Percentiles rank a stretch among this genome's conserved stretches.
Evolutionary conservation across 1,140 invertebrate genomes (phyloP).

Genomic region (Elysia chlorotica): DNA sequence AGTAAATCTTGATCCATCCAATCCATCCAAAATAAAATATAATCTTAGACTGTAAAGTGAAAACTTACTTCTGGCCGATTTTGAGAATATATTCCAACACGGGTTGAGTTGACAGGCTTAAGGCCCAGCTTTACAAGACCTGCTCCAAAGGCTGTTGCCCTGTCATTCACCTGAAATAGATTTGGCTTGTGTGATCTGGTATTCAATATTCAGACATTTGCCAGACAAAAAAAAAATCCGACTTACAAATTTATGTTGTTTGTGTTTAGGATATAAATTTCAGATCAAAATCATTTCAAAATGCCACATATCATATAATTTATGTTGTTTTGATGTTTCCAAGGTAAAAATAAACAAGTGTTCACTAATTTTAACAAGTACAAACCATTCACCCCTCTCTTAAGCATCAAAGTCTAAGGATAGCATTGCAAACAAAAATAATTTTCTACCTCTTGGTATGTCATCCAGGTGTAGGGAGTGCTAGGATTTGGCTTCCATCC

Average conservation of each 20-base stretch:
- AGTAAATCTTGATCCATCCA: background rate
- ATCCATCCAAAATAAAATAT: too few relatives aligned
- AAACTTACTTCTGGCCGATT: slow-evolving; percentile 81
- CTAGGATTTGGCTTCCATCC: slow-evolving; percentile 85
- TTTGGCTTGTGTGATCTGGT: background rate
- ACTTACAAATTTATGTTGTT: background rate
- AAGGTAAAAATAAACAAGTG: background rate
- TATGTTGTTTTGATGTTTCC: background rate
- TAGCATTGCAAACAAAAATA: slow-evolving; percentile 2
- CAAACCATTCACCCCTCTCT: background rate
- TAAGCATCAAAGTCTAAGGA: background rate
- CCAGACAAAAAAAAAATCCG: slow-evolving; percentile 1
- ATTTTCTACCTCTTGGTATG: slow-evolving; percentile 80
- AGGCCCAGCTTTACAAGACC: slow-evolving; percentile 84
- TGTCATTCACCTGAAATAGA: slow-evolving; percentile 67
- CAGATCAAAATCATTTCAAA: background rate
- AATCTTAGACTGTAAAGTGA: too few relatives aligned
- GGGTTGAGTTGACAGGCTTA: slow-evolving; percentile 70
- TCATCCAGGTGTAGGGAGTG: slow-evolving; percentile 88
- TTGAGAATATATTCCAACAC: slow-evolving; percentile 91
- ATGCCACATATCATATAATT: background rate
- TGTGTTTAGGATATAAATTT: background rate
- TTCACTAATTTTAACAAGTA: background rate
- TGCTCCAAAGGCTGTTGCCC: slow-evolving; percentile 89
- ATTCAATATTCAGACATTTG: background rate